Evolutionary conservation across 2,797 vertebrate species (phyloP).

Genomic region (Thripadectes ignobilis): DNA sequence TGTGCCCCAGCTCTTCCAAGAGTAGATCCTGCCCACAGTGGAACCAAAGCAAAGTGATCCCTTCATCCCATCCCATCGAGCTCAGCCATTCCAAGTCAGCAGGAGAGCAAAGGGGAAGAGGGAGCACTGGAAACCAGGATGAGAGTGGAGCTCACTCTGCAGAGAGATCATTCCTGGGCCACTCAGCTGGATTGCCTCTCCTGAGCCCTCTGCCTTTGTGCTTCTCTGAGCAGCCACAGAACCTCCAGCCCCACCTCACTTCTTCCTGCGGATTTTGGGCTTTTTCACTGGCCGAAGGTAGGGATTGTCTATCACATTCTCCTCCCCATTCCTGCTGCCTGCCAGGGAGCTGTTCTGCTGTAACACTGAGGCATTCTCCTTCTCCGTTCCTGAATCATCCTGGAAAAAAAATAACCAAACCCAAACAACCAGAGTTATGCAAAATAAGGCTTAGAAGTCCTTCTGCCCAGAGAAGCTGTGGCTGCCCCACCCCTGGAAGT

Average conservation of each 20-base stretch:
- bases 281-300: conserved; percentile 96
- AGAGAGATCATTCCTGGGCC: background rate
- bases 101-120: background rate
- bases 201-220: background rate
- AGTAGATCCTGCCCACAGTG: background rate
- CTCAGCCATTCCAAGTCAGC: background rate
- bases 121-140: background rate
- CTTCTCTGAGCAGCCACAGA: background rate
- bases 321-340: conserved; percentile 85
- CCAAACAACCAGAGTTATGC: background rate
- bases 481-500: background rate
- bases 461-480: background rate
- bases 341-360: conserved; percentile 84
- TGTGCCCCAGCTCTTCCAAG: background rate
- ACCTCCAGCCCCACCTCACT: conserved; percentile 73
- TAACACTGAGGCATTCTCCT: conserved; percentile 89
- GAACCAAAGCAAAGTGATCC: background rate
- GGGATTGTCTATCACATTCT: conserved; percentile 94
- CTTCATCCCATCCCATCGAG: background rate
- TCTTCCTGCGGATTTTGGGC: conserved; percentile 97
- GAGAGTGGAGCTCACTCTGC: background rate
- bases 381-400: conserved; percentile 91
- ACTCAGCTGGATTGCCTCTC: background rate
- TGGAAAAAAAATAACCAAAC: conserved; percentile 29
- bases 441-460: background rate